Conservation (phyloP, 1,140 invertebrate species). For the Ooceraea biroi region DNA sequence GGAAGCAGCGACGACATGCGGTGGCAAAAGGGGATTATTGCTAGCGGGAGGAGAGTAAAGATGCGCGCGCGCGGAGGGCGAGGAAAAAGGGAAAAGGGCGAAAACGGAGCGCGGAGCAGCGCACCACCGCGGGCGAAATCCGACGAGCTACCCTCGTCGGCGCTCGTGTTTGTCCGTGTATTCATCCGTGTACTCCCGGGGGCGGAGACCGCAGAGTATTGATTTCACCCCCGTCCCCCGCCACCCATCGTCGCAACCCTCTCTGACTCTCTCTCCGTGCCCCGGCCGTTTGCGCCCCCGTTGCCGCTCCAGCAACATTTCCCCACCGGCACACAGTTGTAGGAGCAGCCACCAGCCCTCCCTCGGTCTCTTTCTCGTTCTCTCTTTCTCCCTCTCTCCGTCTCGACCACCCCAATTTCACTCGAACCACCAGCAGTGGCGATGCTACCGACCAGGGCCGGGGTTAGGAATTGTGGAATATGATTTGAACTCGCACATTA, state of each 20-base stretch:
- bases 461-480: conserved; percentile 29
- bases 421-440: conserved; percentile 46
- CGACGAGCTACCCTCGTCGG: conserved; percentile 55
- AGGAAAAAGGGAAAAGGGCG: conserved; percentile 50
- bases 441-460: conserved; percentile 41
- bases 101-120: conserved; percentile 50
- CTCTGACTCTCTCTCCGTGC: conserved; percentile 64
- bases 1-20: conserved; percentile 59
- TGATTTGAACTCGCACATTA: neutral
- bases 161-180: conserved; percentile 81
- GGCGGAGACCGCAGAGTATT: conserved; percentile 86
- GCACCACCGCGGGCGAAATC: conserved; percentile 44
- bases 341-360: conserved; percentile 51
- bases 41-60: conserved; percentile 10
- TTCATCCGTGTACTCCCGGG: conserved; percentile 80
- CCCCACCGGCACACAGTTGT: conserved; percentile 55
- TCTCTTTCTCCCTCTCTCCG: conserved; percentile 42
- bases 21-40: neutral
- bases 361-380: neutral
- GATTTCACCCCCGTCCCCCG: conserved; percentile 79
- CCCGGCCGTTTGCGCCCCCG: conserved; percentile 66
- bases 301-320: conserved; percentile 68
- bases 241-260: conserved; percentile 24
- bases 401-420: conserved; percentile 65
- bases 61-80: conserved; percentile 11